A percentile compares a stretch with the other conserved stretches of the same genome.
These are phyloP conservation scores for Pilophorus perplexus DNA, from an alignment of 2,888 invertebrate species.

Conservation along the genomic window DNA sequence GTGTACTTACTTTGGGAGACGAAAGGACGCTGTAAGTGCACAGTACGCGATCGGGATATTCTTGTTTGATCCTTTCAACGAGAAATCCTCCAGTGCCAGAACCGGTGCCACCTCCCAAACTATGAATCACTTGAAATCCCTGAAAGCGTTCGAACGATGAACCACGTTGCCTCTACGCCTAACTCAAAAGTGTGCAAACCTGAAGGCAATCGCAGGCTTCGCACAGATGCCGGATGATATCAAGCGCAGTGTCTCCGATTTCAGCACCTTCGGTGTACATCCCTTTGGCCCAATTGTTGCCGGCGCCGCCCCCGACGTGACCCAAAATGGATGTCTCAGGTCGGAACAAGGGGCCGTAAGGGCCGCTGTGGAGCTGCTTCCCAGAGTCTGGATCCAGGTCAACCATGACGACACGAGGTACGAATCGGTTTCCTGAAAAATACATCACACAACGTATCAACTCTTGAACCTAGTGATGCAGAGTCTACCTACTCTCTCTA, in stretches of 20 bases:
- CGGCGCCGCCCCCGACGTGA: slow-evolving; percentile 40
- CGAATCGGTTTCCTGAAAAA: slow-evolving; percentile 33
- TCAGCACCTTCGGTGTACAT: slow-evolving; percentile 41
- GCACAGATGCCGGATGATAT: slow-evolving; percentile 28
- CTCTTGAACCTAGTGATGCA: background rate
- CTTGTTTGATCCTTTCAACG: slow-evolving; percentile 38
- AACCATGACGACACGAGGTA: slow-evolving; percentile 39
- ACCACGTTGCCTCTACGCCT: background rate
- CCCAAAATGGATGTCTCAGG: slow-evolving; percentile 34
- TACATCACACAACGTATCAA: background rate
- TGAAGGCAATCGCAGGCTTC: slow-evolving; percentile 43
- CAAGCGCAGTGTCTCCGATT: slow-evolving; percentile 10
- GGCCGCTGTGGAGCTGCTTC: slow-evolving; percentile 20
- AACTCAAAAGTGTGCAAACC: too few species aligned
- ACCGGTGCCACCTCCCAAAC: slow-evolving; percentile 44
- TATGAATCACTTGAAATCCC: slow-evolving; percentile 44
- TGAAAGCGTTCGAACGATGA: background rate
- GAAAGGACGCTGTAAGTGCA: slow-evolving; percentile 43
- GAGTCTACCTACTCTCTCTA: too few species aligned
- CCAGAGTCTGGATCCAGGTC: slow-evolving; percentile 41
- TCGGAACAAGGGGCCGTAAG: slow-evolving; percentile 41
- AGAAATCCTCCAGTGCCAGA: slow-evolving; percentile 41
- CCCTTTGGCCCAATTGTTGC: slow-evolving; percentile 45
- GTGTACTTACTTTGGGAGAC: slow-evolving; percentile 40
- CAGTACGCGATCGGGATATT: slow-evolving; percentile 44